Percentiles rank a stretch among this genome's conserved stretches.
phyloP scores from a whole-genome alignment of 2,888 invertebrate species.

The Leucoma salicis region DNA sequence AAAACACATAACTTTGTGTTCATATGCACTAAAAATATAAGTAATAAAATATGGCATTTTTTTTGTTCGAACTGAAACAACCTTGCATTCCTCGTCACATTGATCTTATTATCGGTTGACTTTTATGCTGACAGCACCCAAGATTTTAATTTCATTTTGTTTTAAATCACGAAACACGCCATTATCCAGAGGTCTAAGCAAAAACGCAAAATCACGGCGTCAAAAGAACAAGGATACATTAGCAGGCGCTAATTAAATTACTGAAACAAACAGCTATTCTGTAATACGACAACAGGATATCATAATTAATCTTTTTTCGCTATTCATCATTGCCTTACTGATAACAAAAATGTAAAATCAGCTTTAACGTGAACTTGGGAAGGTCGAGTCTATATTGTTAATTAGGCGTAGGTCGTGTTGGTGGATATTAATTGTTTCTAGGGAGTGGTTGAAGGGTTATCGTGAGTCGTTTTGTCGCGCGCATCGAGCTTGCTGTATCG shows the following conservation, averaged over 20 bases:
- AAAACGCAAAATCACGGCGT: conserved; percentile 4
- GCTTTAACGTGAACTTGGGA: conserved; percentile 11
- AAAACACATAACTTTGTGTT: too few relatives aligned
- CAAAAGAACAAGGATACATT: conserved; percentile 12
- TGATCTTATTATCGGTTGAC: too few relatives aligned
- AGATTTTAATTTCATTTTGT: too few relatives aligned
- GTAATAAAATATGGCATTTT: too few relatives aligned
- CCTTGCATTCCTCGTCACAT: too few relatives aligned
- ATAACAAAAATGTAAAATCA: conserved; percentile 14
- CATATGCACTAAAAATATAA: too few relatives aligned
- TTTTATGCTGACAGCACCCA: too few relatives aligned
- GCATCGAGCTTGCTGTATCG: conserved; percentile 28
- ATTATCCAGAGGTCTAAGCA: background rate
- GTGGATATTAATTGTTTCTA: conserved; percentile 46
- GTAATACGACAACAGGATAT: conserved; percentile 36
- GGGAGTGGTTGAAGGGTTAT: conserved; percentile 44
- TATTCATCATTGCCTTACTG: conserved; percentile 33
- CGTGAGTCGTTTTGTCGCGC: conserved; percentile 47
- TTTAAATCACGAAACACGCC: background rate
- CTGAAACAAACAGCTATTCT: conserved; percentile 34
- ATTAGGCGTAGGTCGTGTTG: conserved; percentile 29
- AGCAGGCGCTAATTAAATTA: conserved; percentile 27
- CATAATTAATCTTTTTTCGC: conserved; percentile 40
- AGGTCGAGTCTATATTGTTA: conserved; percentile 22
- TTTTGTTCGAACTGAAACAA: too few relatives aligned